Percentiles rank a stretch among this genome's conserved stretches.
Evolutionary conservation across 2,888 invertebrate species (phyloP).

Genomic region (Caenorhabditis parvicauda): DNA sequence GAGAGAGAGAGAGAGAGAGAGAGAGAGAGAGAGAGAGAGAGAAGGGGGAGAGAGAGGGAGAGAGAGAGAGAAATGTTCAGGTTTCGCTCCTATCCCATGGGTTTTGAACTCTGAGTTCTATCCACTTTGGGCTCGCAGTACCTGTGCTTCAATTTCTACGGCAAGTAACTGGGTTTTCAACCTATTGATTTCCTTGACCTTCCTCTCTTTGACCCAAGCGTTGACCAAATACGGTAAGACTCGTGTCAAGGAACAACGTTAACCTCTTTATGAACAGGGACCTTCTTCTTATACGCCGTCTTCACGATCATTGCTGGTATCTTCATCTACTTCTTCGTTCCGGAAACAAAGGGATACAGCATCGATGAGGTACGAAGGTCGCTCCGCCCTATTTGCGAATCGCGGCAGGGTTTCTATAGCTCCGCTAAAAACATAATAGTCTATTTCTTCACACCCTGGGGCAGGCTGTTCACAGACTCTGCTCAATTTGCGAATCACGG

Average conservation of each 20-base stretch:
- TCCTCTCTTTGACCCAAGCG: slow-evolving; percentile 62
- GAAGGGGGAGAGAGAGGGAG: no score
- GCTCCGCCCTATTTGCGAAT: no score
- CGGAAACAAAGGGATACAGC: slow-evolving; percentile 67
- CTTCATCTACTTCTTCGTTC: slow-evolving; percentile 65
- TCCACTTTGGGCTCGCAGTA: slow-evolving; percentile 68
- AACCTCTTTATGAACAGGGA: slow-evolving; percentile 60
- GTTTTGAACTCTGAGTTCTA: slow-evolving; percentile 69
- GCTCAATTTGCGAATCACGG: no score
- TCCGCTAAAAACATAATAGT: no score
- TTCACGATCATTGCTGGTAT: slow-evolving; percentile 65
- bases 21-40: background rate
- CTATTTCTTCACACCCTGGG: no score
- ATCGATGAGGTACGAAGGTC: slow-evolving; percentile 65
- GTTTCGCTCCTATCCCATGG: slow-evolving; percentile 67
- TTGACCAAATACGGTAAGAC: slow-evolving; percentile 50
- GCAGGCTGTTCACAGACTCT: no score
- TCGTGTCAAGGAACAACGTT: background rate
- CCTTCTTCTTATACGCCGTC: slow-evolving; percentile 67
- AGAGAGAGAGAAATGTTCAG: no score
- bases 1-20: background rate
- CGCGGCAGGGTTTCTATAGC: no score
- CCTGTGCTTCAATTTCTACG: slow-evolving; percentile 63
- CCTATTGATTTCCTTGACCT: slow-evolving; percentile 67
- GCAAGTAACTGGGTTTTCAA: slow-evolving; percentile 68